phyloP scores from a whole-genome alignment of 2,888 invertebrate genomes.

The Chrysolina americana region DNA sequence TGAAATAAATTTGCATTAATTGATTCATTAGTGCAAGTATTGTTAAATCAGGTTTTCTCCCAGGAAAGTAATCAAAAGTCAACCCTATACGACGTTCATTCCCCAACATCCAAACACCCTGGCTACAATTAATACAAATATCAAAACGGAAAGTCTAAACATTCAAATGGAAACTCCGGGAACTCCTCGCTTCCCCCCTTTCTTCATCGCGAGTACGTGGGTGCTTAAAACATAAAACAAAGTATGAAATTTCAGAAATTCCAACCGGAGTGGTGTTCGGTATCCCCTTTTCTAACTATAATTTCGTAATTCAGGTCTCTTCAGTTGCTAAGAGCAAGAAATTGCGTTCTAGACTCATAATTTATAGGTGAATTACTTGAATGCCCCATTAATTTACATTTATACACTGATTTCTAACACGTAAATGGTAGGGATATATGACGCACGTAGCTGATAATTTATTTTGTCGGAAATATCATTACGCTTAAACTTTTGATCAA shows the following conservation, averaged over 20 bases:
- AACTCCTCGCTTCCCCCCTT: constrained; percentile 15
- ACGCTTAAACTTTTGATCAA: background rate
- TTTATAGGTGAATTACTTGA: constrained; percentile 66
- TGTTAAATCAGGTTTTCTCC: background rate
- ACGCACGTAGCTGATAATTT: constrained; percentile 32
- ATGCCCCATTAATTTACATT: constrained; percentile 66
- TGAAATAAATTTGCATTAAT: no score
- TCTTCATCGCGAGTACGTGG: constrained; percentile 26
- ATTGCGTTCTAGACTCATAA: constrained; percentile 60
- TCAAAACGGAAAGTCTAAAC: constrained; percentile 16
- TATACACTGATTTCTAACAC: constrained; percentile 58
- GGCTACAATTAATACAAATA: constrained; percentile 10
- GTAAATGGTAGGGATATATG: constrained; percentile 42
- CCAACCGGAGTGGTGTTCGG: constrained; percentile 11
- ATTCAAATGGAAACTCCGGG: constrained; percentile 10
- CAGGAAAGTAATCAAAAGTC: background rate
- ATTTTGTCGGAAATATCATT: constrained; percentile 29
- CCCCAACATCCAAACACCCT: background rate
- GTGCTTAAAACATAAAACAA: constrained; percentile 25
- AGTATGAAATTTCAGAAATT: constrained; percentile 49
- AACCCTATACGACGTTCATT: background rate
- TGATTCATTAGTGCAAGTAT: background rate
- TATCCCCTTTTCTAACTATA: constrained; percentile 46
- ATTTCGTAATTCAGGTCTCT: constrained; percentile 51
- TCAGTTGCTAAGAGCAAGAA: constrained; percentile 53